These are phyloP conservation scores for Denticeps clupeoides DNA, from an alignment of 2,797 vertebrate species.

Conservation along the genomic window DNA sequence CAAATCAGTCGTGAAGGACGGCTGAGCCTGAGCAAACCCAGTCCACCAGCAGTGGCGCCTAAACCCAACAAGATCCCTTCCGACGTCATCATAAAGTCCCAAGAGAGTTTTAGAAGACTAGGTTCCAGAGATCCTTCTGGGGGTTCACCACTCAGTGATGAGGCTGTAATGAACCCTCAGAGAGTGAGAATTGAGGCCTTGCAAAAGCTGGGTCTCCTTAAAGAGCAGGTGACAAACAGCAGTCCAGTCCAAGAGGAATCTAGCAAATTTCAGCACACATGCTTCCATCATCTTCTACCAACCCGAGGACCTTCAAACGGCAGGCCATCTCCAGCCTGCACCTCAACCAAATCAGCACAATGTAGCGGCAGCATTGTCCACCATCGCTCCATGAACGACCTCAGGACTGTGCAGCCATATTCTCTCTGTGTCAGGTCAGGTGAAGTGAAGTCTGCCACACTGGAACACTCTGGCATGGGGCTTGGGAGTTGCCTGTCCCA, in stretches of 20 bases:
- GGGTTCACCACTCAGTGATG: conserved; percentile 18
- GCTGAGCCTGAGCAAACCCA: conserved; percentile 14
- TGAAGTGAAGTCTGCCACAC: conserved; percentile 51
- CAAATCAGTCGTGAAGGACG: too few relatives aligned
- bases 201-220: conserved; percentile 75
- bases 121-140: conserved; percentile 1
- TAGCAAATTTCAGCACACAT: too few relatives aligned
- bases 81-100: conserved; percentile 51
- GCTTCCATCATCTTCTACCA: too few relatives aligned
- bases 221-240: conserved; percentile 42
- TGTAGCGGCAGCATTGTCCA: conserved; percentile 35
- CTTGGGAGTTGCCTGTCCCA: conserved; percentile 44
- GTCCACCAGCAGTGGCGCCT: conserved; percentile 62
- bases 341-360: conserved; percentile 27
- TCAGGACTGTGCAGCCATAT: conserved; percentile 4
- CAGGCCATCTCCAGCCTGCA: conserved; percentile 23
- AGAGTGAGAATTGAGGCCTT: conserved; percentile 70
- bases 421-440: conserved; percentile 18
- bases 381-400: conserved; percentile 27
- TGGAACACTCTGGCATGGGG: conserved; percentile 56
- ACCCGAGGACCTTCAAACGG: conserved; percentile 23
- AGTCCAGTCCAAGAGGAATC: conserved; percentile 20
- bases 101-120: too few relatives aligned
- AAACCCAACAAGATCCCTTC: conserved; percentile 69
- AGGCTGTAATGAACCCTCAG: conserved; percentile 35